A percentile compares a stretch with the other conserved stretches of the same genome.
Evolutionary conservation across 2,113 vertebrate species (phyloP).

Genomic region (Sturnus vulgaris): DNA sequence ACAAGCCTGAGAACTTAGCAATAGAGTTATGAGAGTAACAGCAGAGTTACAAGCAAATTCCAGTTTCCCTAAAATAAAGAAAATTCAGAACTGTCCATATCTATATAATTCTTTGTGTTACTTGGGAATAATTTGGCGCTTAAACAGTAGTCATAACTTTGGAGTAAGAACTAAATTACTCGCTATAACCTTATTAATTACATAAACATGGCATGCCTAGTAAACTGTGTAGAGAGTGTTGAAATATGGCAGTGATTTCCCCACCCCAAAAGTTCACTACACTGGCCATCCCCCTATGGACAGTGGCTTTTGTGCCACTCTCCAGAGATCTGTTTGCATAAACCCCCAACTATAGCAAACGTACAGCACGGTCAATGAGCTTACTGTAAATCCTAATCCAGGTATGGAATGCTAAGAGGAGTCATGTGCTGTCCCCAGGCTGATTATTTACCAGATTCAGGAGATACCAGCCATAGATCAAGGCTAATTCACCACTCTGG

Average conservation of each 20-base stretch:
- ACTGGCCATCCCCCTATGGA: neutral
- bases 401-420: neutral
- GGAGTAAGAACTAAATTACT: slow-evolving; percentile 5
- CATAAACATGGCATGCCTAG: neutral
- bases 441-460: neutral
- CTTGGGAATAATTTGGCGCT: neutral
- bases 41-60: neutral
- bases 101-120: neutral
- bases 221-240: neutral
- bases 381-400: neutral
- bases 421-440: neutral
- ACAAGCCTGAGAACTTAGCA: neutral
- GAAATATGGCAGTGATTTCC: neutral
- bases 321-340: neutral
- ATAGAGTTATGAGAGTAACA: neutral
- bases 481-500: neutral
- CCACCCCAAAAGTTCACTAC: neutral
- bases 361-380: fast-evolving
- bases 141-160: neutral
- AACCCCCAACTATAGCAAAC: neutral
- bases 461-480: neutral
- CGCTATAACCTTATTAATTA: neutral
- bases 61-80: neutral
- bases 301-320: neutral
- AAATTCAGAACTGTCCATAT: neutral